Base-by-base conservation (phyloP, 2,113 vertebrate species). In the Hyla sarda region DNA sequence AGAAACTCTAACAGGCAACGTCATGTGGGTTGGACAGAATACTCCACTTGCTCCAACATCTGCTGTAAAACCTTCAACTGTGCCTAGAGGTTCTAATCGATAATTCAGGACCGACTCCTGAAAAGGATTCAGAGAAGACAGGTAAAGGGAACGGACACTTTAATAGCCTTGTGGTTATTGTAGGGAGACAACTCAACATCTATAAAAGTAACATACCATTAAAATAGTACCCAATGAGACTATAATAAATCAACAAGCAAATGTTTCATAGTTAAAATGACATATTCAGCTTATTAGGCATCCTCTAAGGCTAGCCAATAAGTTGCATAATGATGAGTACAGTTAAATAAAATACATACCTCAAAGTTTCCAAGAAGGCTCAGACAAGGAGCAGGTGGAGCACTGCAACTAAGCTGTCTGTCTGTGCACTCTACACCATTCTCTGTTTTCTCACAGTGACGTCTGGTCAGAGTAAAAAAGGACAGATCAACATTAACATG, bases 301-400 rank as follows among this genome's bases (percentile, higher is more conserved):
- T 10, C 0, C 23, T 10, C 9, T 4, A 25, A 60, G 23, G n/a
- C n/a, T 12, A 60, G 2, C 23, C 9, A n/a, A 60, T 25, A 25
- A 60, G 58, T n/a, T 9, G 13, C 9, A 60, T 3, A 25, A 12
- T 12, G 58, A 5, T 30, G 25, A 8, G 6, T 12, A 28, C 7
- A 62, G 60, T 17, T 32, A 10, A 65, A 16, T 65, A 65, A 69
- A 74, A 50, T 0, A 69, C 21, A 79, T 97, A 99, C 98, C 98
- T 99, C 98, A 94, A 99, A 99, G 94, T 99, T 99, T 91, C 98
- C 98, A 91, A 99, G 95, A 88, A 99, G 96, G 91, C 98, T 98
- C 90, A 99, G 98, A 94, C 96, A 98, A 89, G 94, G 95, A 90
- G 96, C 93, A 87, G 96, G 96, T 89, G 97, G 97, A 91, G 98